Evolutionary conservation across 2,797 vertebrate genomes (phyloP).

Genomic region (Botia kubotai): DNA sequence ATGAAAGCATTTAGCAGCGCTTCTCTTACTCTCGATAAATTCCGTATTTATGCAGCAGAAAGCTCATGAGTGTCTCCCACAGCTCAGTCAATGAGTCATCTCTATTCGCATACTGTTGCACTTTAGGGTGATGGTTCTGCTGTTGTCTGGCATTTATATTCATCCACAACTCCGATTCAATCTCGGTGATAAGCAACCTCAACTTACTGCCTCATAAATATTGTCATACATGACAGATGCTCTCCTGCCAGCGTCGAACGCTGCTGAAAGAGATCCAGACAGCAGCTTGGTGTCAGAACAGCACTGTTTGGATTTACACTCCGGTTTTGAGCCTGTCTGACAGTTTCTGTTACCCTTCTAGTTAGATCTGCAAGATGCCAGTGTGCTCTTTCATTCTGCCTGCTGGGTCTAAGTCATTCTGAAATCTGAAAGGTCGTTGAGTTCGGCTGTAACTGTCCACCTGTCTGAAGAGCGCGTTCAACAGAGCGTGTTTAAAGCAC

Average conservation of each 20-base stretch:
- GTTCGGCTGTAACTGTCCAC: conserved; percentile 6
- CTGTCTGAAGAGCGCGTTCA: background rate
- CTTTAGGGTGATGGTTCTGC: background rate
- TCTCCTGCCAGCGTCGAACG: conserved; percentile 11
- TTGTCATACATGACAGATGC: conserved; percentile 38
- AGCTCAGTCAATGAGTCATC: conserved; percentile 17
- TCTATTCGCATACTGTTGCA: background rate
- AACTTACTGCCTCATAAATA: conserved; percentile 19
- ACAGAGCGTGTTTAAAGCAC: conserved; percentile 11
- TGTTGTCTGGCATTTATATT: conserved; percentile 11
- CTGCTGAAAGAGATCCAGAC: conserved; percentile 23
- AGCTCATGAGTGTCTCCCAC: background rate
- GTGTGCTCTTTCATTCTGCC: background rate
- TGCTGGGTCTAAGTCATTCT: background rate
- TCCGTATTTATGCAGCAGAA: conserved; percentile 19
- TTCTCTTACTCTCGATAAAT: conserved; percentile 1
- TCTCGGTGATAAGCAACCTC: conserved; percentile 20
- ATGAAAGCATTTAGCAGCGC: background rate
- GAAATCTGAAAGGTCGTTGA: conserved; percentile 21
- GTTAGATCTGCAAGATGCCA: conserved; percentile 5
- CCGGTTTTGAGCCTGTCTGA: conserved; percentile 16
- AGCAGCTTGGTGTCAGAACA: conserved; percentile 18
- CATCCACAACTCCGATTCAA: conserved; percentile 14
- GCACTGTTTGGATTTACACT: conserved; percentile 4
- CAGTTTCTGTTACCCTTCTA: conserved; percentile 2